These are phyloP conservation scores for Urocynchramus pylzowi DNA, from an alignment of 2,113 vertebrate genomes.

Conservation along the genomic window DNA sequence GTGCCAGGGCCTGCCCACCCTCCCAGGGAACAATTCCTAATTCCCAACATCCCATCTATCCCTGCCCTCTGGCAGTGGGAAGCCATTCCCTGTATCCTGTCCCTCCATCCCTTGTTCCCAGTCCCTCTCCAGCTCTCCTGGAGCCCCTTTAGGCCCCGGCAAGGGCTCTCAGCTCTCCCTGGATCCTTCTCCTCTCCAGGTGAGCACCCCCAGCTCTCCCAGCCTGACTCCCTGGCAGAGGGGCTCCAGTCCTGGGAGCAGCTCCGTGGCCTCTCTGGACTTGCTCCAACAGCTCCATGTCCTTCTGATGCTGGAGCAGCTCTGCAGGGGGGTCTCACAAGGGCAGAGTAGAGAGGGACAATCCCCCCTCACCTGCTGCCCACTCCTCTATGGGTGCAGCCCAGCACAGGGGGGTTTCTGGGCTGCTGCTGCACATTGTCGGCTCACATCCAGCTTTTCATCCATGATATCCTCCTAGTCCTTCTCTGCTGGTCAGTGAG, in stretches of 20 bases:
- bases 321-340: not conserved
- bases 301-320: not conserved
- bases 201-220: not conserved
- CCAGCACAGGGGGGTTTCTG: not conserved
- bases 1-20: not conserved
- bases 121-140: not conserved
- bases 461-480: not conserved
- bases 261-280: not conserved
- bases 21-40: rapidly evolving
- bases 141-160: not conserved
- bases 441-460: not conserved
- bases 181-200: not conserved
- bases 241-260: not conserved
- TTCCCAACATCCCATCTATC: rapidly evolving
- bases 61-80: not conserved
- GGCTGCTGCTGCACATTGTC: not conserved
- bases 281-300: rapidly evolving
- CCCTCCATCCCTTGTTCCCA: not conserved
- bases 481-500: not conserved
- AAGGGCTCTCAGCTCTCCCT: not conserved
- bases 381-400: not conserved
- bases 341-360: not conserved
- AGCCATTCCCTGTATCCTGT: not conserved
- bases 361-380: not conserved
- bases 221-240: not conserved